Conservation (phyloP, 2,888 invertebrate genomes). For the Aphidoletes aphidimyza region DNA sequence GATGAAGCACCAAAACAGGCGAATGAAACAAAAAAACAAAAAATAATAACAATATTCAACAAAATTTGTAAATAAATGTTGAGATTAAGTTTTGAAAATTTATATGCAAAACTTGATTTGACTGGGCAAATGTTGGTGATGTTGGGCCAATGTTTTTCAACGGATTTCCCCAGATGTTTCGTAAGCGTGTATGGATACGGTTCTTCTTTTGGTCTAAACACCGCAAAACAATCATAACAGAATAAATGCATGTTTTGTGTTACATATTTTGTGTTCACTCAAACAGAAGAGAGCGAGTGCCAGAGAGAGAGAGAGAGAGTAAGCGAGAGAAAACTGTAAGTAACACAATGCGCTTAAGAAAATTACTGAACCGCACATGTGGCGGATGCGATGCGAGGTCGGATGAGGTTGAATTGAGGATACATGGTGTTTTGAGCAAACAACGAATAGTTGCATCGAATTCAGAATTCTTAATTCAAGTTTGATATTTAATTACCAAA, state of each 20-base stretch:
- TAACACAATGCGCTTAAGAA: neutral
- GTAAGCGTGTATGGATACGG: neutral
- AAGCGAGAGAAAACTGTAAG: neutral
- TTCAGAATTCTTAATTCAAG: slow-evolving; percentile 53
- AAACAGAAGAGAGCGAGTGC: neutral
- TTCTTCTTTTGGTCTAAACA: neutral
- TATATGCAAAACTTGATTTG: slow-evolving; percentile 54
- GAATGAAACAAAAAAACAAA: too few relatives aligned
- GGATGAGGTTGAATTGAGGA: neutral
- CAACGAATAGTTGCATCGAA: slow-evolving; percentile 43
- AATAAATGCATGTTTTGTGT: neutral
- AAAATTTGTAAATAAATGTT: slow-evolving; percentile 19
- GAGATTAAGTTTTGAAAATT: slow-evolving; percentile 52
- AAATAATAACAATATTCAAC: neutral
- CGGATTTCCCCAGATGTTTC: neutral
- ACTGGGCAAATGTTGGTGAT: slow-evolving; percentile 1
- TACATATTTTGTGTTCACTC: neutral
- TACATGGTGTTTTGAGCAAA: neutral
- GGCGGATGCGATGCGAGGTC: neutral
- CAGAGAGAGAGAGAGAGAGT: too few relatives aligned
- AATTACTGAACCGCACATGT: neutral
- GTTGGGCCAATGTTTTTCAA: neutral
- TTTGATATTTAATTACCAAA: slow-evolving; percentile 52
- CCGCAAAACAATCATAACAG: slow-evolving; percentile 19
- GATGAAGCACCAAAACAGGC: too few relatives aligned